Base-by-base conservation (phyloP, 1,140 invertebrate genomes). In the Spodoptera frugiperda region DNA sequence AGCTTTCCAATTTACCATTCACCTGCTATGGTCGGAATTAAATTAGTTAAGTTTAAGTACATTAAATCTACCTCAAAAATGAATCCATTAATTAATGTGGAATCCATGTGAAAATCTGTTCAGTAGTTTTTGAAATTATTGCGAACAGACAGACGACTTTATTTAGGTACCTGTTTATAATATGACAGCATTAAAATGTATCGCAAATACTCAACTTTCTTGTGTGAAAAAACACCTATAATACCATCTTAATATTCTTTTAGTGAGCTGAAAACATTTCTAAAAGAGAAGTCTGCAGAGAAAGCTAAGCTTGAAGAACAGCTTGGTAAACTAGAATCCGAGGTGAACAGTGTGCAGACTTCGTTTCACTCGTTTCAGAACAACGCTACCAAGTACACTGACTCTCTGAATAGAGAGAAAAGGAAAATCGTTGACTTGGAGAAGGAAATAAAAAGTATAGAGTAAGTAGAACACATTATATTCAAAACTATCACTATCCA, bases 401-500 rank as follows among this genome's bases (percentile, higher is more conserved):
- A 93, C 25, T 73, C 84, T 46, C 76, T 87, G 0, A 77, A 78
- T 46, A 78, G 88, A 12, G 91, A 93, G 74, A 80, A 86, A 14
- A 79, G 81, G 39, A 92, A 93, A 55, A 68, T 93, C 0, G 70
- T 68, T 1, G 90, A 91, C 68, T 78, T 94, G 25, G 77, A 90
- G 39, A 77, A 78, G 55, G 91, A 93, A 80, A 90, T 94, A 51
- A 17, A 80, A 8, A 89, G 84, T 51, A 87, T 90, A 67, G 77
- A 82, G 90, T 91, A 15, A 88, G 70, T 73, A 46, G 5, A 2
- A 25, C 25, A 0, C 25, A 25, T 25, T 25, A 25, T 25, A 25
- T 4, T 25, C 5, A 25, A 3, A 2, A 25, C 25, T 4, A 25
- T 25, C 25, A 25, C 5, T 25, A 25, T 25, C 25, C 25, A 25